Percentiles rank a stretch among this genome's conserved stretches.
Evolutionary conservation across 2,113 vertebrate genomes (phyloP).

Genomic region (Illadopsis cleaveri): DNA sequence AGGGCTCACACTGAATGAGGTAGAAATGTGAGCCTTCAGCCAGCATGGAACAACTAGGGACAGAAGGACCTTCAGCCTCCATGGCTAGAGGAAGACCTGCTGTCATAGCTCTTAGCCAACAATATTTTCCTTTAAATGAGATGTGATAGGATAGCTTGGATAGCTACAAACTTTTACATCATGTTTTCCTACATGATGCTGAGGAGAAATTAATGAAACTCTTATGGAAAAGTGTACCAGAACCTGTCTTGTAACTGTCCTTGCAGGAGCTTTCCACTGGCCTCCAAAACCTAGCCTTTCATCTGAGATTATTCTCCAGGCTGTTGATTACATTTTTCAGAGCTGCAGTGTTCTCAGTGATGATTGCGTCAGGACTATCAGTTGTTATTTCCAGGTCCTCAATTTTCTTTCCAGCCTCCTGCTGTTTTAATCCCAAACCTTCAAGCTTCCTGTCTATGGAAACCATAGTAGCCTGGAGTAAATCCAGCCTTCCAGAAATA

Average conservation of each 20-base stretch:
- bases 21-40: not conserved
- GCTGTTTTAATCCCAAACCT: slow-evolving; percentile 49
- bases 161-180: not conserved
- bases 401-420: slow-evolving; percentile 57
- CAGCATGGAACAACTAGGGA: not conserved
- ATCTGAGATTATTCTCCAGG: slow-evolving; percentile 6
- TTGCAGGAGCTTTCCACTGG: not conserved
- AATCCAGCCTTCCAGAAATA: slow-evolving; percentile 32
- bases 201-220: not conserved
- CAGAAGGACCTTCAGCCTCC: not conserved
- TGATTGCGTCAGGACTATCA: slow-evolving; percentile 30
- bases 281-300: not conserved
- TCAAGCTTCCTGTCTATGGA: slow-evolving; percentile 49
- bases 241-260: not conserved
- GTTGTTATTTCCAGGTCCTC: slow-evolving; percentile 48
- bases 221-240: not conserved
- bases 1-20: not conserved
- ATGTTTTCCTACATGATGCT: not conserved
- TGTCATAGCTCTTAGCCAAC: not conserved
- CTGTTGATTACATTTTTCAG: slow-evolving; percentile 26
- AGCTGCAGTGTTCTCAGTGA: not conserved
- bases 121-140: not conserved
- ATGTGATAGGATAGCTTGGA: not conserved
- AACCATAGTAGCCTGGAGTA: slow-evolving; percentile 53
- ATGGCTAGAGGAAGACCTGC: not conserved